Conservation (phyloP, 2,797 vertebrate species). For the Neosalanx taihuensis region DNA sequence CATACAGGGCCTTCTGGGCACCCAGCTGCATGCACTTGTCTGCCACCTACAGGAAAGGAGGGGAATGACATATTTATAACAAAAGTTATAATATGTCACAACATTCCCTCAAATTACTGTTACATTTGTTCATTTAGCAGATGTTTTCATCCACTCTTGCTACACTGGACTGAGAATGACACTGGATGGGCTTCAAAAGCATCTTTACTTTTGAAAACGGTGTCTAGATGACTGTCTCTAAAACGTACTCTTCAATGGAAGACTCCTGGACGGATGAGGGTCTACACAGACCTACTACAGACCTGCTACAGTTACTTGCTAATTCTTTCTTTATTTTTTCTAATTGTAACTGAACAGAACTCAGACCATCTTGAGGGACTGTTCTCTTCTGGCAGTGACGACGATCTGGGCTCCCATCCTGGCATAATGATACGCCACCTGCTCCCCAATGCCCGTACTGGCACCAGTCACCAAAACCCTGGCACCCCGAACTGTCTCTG, state of each 20-base stretch:
- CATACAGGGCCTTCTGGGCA: conserved; percentile 53
- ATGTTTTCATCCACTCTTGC: background rate
- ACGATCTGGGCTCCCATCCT: conserved; percentile 71
- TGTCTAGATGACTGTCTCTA: too few relatives aligned
- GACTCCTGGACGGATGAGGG: too few relatives aligned
- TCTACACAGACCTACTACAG: too few relatives aligned
- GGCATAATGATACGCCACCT: conserved; percentile 78
- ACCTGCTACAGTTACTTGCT: background rate
- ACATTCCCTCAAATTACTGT: background rate
- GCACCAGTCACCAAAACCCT: conserved; percentile 73
- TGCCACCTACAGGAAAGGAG: conserved; percentile 53
- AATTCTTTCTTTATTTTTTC: background rate
- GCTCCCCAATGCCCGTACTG: conserved; percentile 76
- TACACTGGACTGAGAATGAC: too few relatives aligned
- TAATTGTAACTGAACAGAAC: background rate
- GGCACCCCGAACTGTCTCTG: conserved; percentile 65
- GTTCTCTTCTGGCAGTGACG: conserved; percentile 70
- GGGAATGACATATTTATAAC: conserved; percentile 17
- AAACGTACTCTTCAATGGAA: too few relatives aligned
- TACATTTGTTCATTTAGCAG: background rate
- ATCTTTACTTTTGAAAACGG: background rate
- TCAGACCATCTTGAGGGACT: conserved; percentile 70
- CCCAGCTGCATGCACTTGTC: conserved; percentile 63
- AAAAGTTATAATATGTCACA: background rate
- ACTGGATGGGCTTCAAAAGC: background rate